Percentiles rank a stretch among this genome's conserved stretches.
Conservation (phyloP, 2,888 invertebrate species). For the Microctonus brassicae region DNA sequence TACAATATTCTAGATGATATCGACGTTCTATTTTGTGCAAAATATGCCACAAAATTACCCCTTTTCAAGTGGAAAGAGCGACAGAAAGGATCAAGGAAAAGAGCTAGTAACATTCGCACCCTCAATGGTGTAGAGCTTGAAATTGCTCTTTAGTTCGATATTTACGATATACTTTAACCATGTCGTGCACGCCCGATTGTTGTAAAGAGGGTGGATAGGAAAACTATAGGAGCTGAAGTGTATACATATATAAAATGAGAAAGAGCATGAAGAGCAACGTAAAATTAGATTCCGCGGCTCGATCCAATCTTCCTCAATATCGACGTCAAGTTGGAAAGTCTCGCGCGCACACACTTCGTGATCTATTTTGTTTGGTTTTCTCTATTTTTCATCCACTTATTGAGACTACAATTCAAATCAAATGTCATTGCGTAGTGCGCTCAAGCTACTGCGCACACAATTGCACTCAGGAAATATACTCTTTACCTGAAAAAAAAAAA, state of each 20-base stretch:
- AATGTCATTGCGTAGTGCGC: background rate
- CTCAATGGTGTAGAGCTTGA: constrained; percentile 10
- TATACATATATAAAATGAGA: background rate
- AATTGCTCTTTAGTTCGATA: constrained; percentile 22
- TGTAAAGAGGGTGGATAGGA: background rate
- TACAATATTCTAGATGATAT: background rate
- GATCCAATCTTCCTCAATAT: constrained; percentile 26
- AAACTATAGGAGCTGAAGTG: background rate
- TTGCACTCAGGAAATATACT: constrained; percentile 11
- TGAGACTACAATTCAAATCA: background rate
- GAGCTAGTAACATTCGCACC: constrained; percentile 8
- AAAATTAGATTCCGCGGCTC: constrained; percentile 24
- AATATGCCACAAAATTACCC: constrained; percentile 6
- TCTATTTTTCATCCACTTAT: background rate
- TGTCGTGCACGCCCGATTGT: background rate
- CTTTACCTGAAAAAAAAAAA: background rate
- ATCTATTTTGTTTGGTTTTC: background rate
- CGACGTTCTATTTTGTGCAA: background rate
- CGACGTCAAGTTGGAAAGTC: constrained; percentile 21
- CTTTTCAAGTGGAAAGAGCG: too few species aligned
- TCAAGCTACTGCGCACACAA: background rate
- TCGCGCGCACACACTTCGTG: background rate
- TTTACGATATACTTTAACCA: constrained; percentile 21
- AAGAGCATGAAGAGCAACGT: constrained; percentile 7
- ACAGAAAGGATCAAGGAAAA: background rate